Evolutionary conservation across 2,113 vertebrate species (phyloP).

Genomic region (Tautogolabrus adspersus): DNA sequence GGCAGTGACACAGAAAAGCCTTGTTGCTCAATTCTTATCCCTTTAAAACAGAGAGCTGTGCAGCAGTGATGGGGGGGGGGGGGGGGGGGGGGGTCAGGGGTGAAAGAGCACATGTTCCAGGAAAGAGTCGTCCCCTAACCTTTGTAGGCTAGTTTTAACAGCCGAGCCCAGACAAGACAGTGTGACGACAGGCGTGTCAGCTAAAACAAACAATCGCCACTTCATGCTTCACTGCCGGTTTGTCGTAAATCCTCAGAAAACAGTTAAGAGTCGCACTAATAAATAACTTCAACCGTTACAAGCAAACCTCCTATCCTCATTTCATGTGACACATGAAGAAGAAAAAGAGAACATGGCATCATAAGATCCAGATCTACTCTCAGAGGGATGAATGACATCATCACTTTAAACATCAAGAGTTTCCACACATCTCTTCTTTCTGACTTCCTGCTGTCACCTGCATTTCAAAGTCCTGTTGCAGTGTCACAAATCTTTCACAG

Average conservation of each 20-base stretch:
- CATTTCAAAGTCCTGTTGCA: conserved; percentile 14
- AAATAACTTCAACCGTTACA: background rate
- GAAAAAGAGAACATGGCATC: too few relatives aligned
- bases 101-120: conserved; percentile 77
- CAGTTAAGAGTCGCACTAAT: background rate
- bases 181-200: conserved; percentile 50
- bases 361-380: too few relatives aligned
- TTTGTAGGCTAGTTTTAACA: conserved; percentile 67
- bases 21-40: conserved; percentile 44
- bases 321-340: too few relatives aligned
- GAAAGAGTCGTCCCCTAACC: conserved; percentile 57
- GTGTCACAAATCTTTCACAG: conserved; percentile 33
- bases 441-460: background rate
- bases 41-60: conserved; percentile 64
- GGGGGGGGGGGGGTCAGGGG: conserved; percentile 35
- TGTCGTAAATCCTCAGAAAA: conserved; percentile 37
- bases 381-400: too few relatives aligned
- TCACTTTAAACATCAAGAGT: too few relatives aligned
- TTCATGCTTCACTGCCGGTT: conserved; percentile 32
- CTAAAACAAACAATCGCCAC: conserved; percentile 60
- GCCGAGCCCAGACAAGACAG: conserved; percentile 44
- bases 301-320: background rate
- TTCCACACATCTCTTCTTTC: too few relatives aligned
- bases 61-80: conserved; percentile 9
- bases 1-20: conserved; percentile 53